These are phyloP conservation scores for Trichoplusia ni DNA, from an alignment of 1,140 invertebrate genomes.

Conservation along the genomic window DNA sequence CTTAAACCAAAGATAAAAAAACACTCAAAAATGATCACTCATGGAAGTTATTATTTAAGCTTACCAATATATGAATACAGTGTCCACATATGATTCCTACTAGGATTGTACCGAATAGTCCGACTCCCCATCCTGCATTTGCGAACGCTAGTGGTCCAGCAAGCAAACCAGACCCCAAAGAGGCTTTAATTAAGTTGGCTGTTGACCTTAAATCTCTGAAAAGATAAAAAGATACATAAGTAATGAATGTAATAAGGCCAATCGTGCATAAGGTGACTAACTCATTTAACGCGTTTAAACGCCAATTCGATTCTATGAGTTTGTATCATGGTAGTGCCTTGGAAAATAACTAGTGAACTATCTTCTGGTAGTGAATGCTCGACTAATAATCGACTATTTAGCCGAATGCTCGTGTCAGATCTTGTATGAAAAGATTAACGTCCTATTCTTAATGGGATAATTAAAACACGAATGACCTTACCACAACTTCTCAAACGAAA, in stretches of 20 bases:
- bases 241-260: not conserved
- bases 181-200: conserved; percentile 91
- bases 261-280: too few species aligned
- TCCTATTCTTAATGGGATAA: too few species aligned
- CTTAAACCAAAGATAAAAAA: not conserved
- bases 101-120: conserved; percentile 86
- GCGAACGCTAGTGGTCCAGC: conserved; percentile 93
- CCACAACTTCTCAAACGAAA: too few species aligned
- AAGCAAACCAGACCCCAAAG: conserved; percentile 93
- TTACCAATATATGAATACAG: conserved; percentile 91
- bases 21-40: not conserved
- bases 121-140: conserved; percentile 89
- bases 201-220: conserved; percentile 87
- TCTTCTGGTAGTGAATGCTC: too few species aligned
- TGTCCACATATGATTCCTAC: conserved; percentile 90
- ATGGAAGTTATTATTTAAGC: conserved; percentile 47
- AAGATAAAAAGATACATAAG: conserved; percentile 30
- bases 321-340: too few species aligned
- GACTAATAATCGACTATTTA: too few species aligned
- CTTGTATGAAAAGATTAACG: too few species aligned
- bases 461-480: too few species aligned
- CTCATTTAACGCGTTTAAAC: too few species aligned
- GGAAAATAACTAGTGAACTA: too few species aligned
- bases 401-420: too few species aligned
- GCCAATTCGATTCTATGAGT: too few species aligned